A percentile compares a stretch with the other conserved stretches of the same genome.
Conservation (phyloP, 2,113 vertebrate genomes). For the Melanostigma gelatinosum region DNA sequence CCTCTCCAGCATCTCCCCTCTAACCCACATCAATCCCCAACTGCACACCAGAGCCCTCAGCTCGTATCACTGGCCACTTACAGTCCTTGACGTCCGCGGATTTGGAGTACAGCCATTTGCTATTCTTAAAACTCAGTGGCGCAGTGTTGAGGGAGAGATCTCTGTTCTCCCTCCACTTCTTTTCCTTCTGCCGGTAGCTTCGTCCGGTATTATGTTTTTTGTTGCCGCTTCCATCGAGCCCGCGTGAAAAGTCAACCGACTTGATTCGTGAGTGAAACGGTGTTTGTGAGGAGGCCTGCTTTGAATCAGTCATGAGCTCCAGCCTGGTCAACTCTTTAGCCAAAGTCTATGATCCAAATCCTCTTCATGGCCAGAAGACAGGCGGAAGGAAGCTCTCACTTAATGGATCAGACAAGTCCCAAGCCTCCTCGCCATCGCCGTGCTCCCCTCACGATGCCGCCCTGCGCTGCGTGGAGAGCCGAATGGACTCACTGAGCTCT, state of each 20-base stretch:
- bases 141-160: slow-evolving; percentile 36
- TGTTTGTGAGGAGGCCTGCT: background rate
- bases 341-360: slow-evolving; percentile 85
- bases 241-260: slow-evolving; percentile 21
- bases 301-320: slow-evolving; percentile 67
- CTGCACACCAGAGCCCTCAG: slow-evolving; percentile 62
- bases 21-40: slow-evolving; percentile 61
- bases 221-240: background rate
- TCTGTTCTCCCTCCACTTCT: slow-evolving; percentile 26
- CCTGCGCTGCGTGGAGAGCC: slow-evolving; percentile 75
- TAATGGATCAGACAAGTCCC: slow-evolving; percentile 56
- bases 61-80: slow-evolving; percentile 73
- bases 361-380: slow-evolving; percentile 81
- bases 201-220: slow-evolving; percentile 17
- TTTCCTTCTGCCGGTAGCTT: slow-evolving; percentile 4
- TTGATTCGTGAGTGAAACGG: background rate
- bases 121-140: slow-evolving; percentile 61
- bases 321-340: slow-evolving; percentile 87
- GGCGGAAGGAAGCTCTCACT: slow-evolving; percentile 68
- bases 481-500: slow-evolving; percentile 82
- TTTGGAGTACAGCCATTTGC: slow-evolving; percentile 63
- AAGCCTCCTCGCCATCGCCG: slow-evolving; percentile 31
- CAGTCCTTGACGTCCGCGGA: slow-evolving; percentile 67
- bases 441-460: slow-evolving; percentile 40
- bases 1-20: slow-evolving; percentile 67